These are phyloP conservation scores for Bombyx mandarina DNA, from an alignment of 1,140 invertebrate genomes.

Conservation along the genomic window DNA sequence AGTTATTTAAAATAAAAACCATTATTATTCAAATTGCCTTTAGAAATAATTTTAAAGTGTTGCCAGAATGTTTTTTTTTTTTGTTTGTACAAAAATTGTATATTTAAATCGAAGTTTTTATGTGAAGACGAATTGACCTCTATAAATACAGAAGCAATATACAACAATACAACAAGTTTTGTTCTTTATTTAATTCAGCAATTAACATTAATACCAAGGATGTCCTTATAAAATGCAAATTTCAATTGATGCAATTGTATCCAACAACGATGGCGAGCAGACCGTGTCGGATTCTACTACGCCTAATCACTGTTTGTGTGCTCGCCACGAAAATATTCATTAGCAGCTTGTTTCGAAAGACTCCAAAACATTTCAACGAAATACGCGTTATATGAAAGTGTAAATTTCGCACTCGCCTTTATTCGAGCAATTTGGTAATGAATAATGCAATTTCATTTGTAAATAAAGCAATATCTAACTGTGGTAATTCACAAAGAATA, in stretches of 20 bases:
- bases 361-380: conserved; percentile 1
- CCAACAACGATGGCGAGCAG: conserved; percentile 34
- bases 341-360: conserved; percentile 25
- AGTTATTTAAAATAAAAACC: neutral
- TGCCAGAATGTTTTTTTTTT: neutral
- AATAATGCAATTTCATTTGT: too few relatives aligned
- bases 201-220: conserved; percentile 5
- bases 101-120: neutral
- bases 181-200: conserved; percentile 7
- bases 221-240: conserved; percentile 56
- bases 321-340: conserved; percentile 44
- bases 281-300: conserved; percentile 41
- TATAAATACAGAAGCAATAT: neutral
- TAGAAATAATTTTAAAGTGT: neutral
- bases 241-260: conserved; percentile 47
- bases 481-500: too few relatives aligned
- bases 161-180: neutral
- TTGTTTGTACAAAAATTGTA: neutral
- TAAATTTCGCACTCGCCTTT: too few relatives aligned
- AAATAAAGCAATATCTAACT: too few relatives aligned
- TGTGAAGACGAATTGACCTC: neutral
- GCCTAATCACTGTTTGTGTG: conserved; percentile 20
- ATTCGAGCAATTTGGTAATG: too few relatives aligned
- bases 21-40: neutral
- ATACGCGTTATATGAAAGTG: too few relatives aligned